A percentile compares a stretch with the other conserved stretches of the same genome.
Conservation (phyloP, 92 coral and sea anemone species). For the Montipora capitata region DNA sequence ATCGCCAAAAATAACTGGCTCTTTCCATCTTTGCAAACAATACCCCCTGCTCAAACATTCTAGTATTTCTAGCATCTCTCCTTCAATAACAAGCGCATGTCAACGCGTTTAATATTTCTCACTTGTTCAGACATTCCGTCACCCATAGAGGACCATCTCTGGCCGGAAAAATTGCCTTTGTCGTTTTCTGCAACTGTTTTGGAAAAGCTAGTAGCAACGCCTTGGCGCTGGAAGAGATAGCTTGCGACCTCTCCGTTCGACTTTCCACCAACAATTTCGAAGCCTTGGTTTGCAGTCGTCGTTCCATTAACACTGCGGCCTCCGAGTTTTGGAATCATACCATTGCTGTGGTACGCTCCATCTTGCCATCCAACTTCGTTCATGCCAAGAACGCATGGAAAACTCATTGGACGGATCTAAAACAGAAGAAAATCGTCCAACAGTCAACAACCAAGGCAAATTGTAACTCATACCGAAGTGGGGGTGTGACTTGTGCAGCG, state of each 20-base stretch:
- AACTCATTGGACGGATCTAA: conserved; percentile 99
- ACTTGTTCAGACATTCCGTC: conserved; percentile 97
- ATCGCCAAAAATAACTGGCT: not conserved
- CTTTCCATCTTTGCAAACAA: conserved; percentile 34
- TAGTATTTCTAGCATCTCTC: not conserved
- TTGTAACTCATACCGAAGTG: conserved; percentile 53
- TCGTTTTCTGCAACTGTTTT: conserved; percentile 98
- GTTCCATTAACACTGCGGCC: conserved; percentile 87
- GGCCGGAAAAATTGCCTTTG: conserved; percentile 92
- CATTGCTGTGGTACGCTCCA: conserved; percentile 94
- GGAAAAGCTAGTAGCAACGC: conserved; percentile 99
- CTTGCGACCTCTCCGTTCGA: conserved; percentile 99
- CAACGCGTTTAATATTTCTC: not conserved
- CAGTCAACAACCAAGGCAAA: conserved; percentile 69
- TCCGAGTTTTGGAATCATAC: conserved; percentile 93
- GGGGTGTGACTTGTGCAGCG: conserved; percentile 99
- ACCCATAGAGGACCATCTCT: conserved; percentile 93
- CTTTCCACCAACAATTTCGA: conserved; percentile 94
- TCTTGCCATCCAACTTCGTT: conserved; percentile 99
- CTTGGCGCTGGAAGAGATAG: conserved; percentile 99
- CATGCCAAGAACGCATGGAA: conserved; percentile 99
- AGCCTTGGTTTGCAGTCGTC: conserved; percentile 84
- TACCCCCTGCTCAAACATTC: conserved; percentile 14
- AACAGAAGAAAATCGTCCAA: conserved; percentile 73
- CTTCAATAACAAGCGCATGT: conserved; percentile 9